Conservation (phyloP, 2,888 invertebrate species). For the Drosophila planitibia region DNA sequence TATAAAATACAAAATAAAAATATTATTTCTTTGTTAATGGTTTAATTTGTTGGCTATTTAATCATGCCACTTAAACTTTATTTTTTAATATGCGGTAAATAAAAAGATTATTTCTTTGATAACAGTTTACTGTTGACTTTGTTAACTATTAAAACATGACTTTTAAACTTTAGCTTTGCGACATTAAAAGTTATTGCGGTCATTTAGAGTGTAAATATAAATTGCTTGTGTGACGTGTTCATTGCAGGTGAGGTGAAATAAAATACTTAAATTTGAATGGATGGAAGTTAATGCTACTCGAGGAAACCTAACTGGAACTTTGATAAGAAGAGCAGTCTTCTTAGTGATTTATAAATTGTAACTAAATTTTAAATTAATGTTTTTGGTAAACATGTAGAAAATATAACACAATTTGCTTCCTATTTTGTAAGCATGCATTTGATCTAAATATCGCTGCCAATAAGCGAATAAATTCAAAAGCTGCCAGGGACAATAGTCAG, state of each 20-base stretch:
- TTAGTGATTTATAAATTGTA: too few species aligned
- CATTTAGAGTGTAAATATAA: background rate
- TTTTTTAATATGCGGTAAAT: background rate
- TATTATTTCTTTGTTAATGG: background rate
- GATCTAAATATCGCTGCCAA: background rate
- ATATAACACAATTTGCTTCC: background rate
- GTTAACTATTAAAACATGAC: background rate
- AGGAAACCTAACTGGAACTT: too few species aligned
- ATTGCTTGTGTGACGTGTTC: background rate
- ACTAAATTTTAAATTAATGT: too few species aligned
- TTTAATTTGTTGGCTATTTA: background rate
- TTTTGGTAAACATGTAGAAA: background rate
- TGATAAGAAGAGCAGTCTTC: too few species aligned
- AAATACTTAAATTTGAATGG: background rate
- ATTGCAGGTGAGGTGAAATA: background rate
- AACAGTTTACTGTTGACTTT: background rate
- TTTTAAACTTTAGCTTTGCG: background rate
- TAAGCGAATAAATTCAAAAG: background rate
- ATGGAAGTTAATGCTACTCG: background rate
- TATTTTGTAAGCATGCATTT: background rate
- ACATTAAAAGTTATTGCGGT: background rate
- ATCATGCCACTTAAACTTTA: background rate
- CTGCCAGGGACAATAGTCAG: rapidly evolving
- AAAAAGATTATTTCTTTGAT: background rate
- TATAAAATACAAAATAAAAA: background rate